Evolutionary conservation across 2,888 invertebrate genomes (phyloP).

Genomic region (Polia nebulosa): DNA sequence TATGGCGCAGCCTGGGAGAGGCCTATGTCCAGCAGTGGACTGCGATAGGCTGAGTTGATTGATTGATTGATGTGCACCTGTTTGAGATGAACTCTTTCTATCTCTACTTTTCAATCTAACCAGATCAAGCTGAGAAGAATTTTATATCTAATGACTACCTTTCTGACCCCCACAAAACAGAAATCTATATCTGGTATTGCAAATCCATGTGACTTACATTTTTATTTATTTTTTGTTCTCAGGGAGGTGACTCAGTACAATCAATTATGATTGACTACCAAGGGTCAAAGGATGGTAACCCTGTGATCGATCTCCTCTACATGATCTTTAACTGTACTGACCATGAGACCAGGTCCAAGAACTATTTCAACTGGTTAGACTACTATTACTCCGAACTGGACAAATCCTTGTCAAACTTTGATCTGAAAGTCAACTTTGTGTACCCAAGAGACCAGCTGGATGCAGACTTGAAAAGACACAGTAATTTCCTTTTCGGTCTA

Average conservation of each 20-base stretch:
- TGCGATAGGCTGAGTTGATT: too few relatives aligned
- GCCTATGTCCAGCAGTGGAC: too few relatives aligned
- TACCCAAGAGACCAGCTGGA: slow-evolving; percentile 68
- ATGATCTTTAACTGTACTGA: slow-evolving; percentile 71
- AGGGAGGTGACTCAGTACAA: slow-evolving; percentile 14
- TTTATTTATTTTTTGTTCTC: not conserved
- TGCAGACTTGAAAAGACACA: slow-evolving; percentile 60
- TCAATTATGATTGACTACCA: slow-evolving; percentile 41
- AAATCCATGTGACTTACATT: too few relatives aligned
- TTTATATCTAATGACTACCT: too few relatives aligned
- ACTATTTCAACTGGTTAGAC: slow-evolving; percentile 71
- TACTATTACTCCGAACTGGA: slow-evolving; percentile 68
- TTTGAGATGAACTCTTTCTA: too few relatives aligned
- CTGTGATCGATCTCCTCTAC: slow-evolving; percentile 71
- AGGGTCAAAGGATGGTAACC: slow-evolving; percentile 62
- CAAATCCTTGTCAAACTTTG: slow-evolving; percentile 62
- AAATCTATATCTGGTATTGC: too few relatives aligned
- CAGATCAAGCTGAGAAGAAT: too few relatives aligned
- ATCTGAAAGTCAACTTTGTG: slow-evolving; percentile 59
- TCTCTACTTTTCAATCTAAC: too few relatives aligned
- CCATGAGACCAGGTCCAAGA: slow-evolving; percentile 63
- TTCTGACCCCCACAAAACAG: too few relatives aligned
- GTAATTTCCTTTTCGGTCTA: slow-evolving; percentile 2
- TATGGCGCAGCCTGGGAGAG: too few relatives aligned
- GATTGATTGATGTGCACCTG: too few relatives aligned